Base-by-base conservation (phyloP, 2,888 invertebrate species). In the Psylliodes chrysocephalus region DNA sequence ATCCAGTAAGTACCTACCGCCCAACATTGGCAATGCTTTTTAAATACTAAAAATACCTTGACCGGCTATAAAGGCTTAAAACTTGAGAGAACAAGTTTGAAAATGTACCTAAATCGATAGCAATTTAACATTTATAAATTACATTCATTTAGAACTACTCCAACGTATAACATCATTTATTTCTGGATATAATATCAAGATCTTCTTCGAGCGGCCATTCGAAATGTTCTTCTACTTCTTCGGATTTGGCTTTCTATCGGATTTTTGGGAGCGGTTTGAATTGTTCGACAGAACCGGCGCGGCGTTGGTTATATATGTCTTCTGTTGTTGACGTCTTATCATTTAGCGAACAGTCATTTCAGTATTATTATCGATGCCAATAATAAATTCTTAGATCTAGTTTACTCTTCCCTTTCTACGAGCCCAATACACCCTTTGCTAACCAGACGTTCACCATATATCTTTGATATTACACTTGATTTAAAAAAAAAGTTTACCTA, bases 81-180 rank as follows among this genome's bases (percentile, higher is more conserved):
- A 18, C 8, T 15, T 30, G 12, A 28, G 28, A 8, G 14, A 46
- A 46, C 10, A 22, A 8, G 17, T 30, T 14, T n/a, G 12, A 28
- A 28, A 69, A 71, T 66, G 71, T 67, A n/a, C n/a, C n/a, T n/a
- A 71, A 66, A 71, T 68, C 69, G 75, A 75, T 75, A 75, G 74
- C 49, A 72, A 69, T 62, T 54, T 61, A 70, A 71, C 73, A 72
- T 72, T n/a, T 71, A 76, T 71, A 76, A 76, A 76, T 74, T 74
- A 74, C 73, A 72, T 72, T 71, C 70, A 76, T 74, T 75, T 71
- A 65, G 69, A 61, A 64, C 67, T 69, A 68, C 68, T 71, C 69
- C 65, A 71, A 70, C 73, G 69, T 69, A 40, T 66, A 49, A 49
- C 49, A n/a, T 67, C 66, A 75, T 75, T 75, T 75, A 75, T 77